Evolutionary conservation across 2,797 vertebrate species (phyloP), one percentile per base, ranked within the genome.

Genomic region (Vultur gryphus): DNA sequence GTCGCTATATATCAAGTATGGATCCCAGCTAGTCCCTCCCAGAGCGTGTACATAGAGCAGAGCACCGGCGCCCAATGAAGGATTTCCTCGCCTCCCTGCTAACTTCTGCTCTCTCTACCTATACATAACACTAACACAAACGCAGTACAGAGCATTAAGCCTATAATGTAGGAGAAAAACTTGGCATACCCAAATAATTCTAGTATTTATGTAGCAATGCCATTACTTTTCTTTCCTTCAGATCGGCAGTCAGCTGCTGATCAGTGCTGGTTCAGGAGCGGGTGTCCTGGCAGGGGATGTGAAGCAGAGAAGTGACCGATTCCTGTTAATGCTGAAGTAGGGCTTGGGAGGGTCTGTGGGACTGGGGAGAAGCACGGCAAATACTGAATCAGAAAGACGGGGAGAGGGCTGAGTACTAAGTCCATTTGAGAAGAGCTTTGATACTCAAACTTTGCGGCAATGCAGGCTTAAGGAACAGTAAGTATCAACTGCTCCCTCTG

Each of bases 251-350:
- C 35, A 51, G 57, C 29, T 55, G 41, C 48, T 20, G 33, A 9
- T 65, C 13, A 17, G 15, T 1, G 1, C n/a, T 49, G 44, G 6
- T 21, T 37, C 24, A 21, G 19, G 54, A 31, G 21, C 1, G 3
- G 13, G 29, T 82, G 78, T 58, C 61, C 15, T 24, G 61, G 37
- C 55, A 59, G 17, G 14, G 39, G 19, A 0, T 26, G 41, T 4
- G 31, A 55, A 64, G 25, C 25, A 2, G 5, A 58, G 54, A 52
- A 75, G 25, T 13, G 39, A 23, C 26, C 2, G 4, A 9, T 15
- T 86, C 35, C 33, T 57, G 16, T 49, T 31, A 20, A 21, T 11
- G 76, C 20, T 71, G 26, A 18, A 43, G 18, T 1, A 17, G 18
- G 16, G 24, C 52, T 82, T 39, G n/a, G 13, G 26, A 43, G 26